Base-by-base conservation (phyloP, 1,140 invertebrate genomes). In the Lysiphlebus fabarum region DNA sequence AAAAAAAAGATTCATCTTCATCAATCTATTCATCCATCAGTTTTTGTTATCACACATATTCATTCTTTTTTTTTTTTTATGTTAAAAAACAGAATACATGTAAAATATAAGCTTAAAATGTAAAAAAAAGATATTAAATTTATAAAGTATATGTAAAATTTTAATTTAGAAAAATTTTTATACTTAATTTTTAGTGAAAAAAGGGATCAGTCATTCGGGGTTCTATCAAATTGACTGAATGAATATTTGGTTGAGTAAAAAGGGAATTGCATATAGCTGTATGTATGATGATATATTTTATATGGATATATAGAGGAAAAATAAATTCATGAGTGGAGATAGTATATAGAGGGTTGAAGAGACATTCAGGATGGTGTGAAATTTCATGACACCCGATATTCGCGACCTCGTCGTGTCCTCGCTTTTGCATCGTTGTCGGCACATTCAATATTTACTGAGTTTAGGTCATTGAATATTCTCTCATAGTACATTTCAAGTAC, bases 371-470 rank as follows among this genome's bases (percentile, higher is more conserved):
- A 56, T 65, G 56, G 58, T 61, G 61, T 61, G 58, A 63, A 62
- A 63, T 63, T 65, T 65, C 61, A 63, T 50, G 64, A 62, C 51
- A 65, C 44, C 56, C 55, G 47, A 57, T 58, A 58, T 49, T 17
- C 44, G 53, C 58, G 59, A 55, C 62, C 50, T 61, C 62, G 58
- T 57, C 45, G 55, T 38, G 37, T 26, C 44, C 53, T n/a, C 56
- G 36, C 62, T 43, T 56, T 49, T 44, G 11, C 56, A 14, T 66
- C 50, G 59, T 61, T 56, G 53, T 33, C 47, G 53, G 51, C 62
- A 72, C 68, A 71, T 74, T 57, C 62, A 71, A 72, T 73, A 74
- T 74, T 73, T 72, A 73, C 63, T 64, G 65, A 62, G 63, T 45
- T 64, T 64, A 66, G 61, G 60, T 60, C 62, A 74, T 74, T 71